Percentiles rank a stretch among this genome's conserved stretches.
Conservation (phyloP, 2,888 invertebrate species). For the Mimas tiliae region DNA sequence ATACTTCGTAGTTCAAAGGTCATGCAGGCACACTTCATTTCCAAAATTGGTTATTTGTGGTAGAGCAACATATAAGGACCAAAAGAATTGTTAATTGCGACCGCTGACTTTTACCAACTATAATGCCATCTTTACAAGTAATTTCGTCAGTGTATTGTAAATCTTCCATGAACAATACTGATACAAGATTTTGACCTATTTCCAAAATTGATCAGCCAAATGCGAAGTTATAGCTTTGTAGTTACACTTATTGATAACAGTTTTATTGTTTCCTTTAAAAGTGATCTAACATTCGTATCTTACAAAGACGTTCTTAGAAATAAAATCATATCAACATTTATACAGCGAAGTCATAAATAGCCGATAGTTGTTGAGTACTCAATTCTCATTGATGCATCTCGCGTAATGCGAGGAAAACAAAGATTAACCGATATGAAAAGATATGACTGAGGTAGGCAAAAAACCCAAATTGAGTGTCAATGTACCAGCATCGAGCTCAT, state of each 20-base stretch:
- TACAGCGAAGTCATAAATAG: background rate
- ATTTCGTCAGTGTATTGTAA: too few relatives aligned
- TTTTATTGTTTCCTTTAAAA: background rate
- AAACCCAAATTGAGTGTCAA: conserved; percentile 78
- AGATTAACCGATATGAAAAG: conserved; percentile 23
- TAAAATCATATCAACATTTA: background rate
- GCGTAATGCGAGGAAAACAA: conserved; percentile 23
- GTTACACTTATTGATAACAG: background rate
- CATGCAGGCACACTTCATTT: too few relatives aligned
- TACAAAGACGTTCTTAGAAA: background rate
- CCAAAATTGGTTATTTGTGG: too few relatives aligned
- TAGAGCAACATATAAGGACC: too few relatives aligned
- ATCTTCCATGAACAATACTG: too few relatives aligned
- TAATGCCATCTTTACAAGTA: too few relatives aligned
- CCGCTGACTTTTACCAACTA: too few relatives aligned
- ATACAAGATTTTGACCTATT: too few relatives aligned
- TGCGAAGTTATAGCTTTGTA: too few relatives aligned
- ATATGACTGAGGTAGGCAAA: conserved; percentile 50
- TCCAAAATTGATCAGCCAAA: too few relatives aligned
- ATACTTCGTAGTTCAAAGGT: too few relatives aligned
- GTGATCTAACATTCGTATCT: background rate
- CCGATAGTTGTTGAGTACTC: background rate
- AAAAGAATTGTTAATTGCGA: too few relatives aligned
- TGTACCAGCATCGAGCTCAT: conserved; percentile 79
- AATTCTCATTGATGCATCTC: conserved; percentile 1